Evolutionary conservation across 2,113 vertebrate species (phyloP).

Genomic region (Struthidea cinerea): DNA sequence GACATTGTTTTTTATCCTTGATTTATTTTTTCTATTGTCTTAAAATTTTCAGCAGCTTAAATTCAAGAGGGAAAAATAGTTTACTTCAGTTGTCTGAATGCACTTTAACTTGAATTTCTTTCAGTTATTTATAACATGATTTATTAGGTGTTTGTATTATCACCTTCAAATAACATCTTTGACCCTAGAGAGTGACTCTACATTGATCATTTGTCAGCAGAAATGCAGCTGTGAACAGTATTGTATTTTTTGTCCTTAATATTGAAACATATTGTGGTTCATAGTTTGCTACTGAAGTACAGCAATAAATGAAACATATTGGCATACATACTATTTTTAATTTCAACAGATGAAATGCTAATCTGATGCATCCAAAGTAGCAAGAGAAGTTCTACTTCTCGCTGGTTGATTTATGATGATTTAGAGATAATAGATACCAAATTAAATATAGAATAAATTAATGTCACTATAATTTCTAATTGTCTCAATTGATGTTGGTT

Average conservation of each 20-base stretch:
- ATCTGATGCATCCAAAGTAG: not conserved
- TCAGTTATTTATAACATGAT: constrained; percentile 5
- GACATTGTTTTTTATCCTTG: not conserved
- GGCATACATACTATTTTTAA: not conserved
- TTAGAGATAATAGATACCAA: not conserved
- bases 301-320: not conserved
- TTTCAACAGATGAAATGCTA: not conserved
- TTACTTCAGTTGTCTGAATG: not conserved
- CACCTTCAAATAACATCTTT: constrained; percentile 49
- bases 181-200: not conserved
- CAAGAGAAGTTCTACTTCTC: not conserved
- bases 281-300: not conserved
- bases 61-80: not conserved
- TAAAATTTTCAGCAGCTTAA: not conserved
- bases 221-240: not conserved
- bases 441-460: not conserved
- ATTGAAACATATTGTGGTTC: not conserved
- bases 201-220: constrained; percentile 27
- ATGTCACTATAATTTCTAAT: not conserved
- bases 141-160: constrained; percentile 30
- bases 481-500: not conserved
- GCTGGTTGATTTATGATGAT: not conserved
- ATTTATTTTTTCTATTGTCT: not conserved
- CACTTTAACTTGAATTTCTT: not conserved
- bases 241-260: not conserved